Evolutionary conservation across 1,140 invertebrate genomes (phyloP).

Genomic region (Arctopsyche grandis): DNA sequence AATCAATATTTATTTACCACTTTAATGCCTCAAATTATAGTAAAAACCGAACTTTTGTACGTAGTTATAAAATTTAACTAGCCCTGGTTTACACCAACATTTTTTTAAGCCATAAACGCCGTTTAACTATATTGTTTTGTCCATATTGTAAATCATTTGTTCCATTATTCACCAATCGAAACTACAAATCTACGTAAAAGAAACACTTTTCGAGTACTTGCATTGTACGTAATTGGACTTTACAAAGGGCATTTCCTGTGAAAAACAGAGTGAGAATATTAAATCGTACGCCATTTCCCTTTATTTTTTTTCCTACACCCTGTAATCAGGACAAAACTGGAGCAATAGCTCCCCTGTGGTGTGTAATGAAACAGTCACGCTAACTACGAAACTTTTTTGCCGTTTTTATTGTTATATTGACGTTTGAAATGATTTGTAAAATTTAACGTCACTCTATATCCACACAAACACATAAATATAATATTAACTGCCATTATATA

Average conservation of each 20-base stretch:
- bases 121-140: no score
- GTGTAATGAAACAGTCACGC: not conserved
- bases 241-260: constrained; percentile 11
- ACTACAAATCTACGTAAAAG: not conserved
- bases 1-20: no score
- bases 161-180: not conserved
- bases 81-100: no score
- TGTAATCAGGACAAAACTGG: constrained; percentile 2
- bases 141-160: no score
- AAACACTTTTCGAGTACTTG: constrained; percentile 2
- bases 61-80: no score
- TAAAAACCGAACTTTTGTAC: no score
- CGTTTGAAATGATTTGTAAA: not conserved
- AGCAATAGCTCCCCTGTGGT: not conserved
- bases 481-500: no score
- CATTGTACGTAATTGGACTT: not conserved
- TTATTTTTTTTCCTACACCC: not conserved
- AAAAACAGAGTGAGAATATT: constrained; percentile 9
- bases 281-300: constrained; percentile 4
- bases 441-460: not conserved
- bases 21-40: no score
- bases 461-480: not conserved
- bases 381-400: constrained; percentile 4
- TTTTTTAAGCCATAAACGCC: no score
- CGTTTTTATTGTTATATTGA: not conserved